Percentiles rank a stretch among this genome's conserved stretches.
phyloP scores from a whole-genome alignment of 2,888 invertebrate genomes.

The Acholoe squamosa region DNA sequence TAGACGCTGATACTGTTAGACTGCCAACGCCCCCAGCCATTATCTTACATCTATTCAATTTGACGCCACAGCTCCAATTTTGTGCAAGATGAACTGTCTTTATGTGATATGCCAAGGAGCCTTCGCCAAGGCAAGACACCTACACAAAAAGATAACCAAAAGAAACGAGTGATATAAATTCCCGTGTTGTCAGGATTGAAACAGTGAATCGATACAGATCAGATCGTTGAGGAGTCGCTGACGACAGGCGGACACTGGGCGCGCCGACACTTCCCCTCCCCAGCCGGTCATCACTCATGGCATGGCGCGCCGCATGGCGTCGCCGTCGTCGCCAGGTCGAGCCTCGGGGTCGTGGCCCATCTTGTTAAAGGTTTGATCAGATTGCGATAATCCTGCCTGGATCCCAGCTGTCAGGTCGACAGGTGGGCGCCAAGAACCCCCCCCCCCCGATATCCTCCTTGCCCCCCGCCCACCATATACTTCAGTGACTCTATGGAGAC shows the following conservation, averaged over 20 bases:
- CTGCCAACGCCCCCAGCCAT: no score
- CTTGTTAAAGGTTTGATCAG: slow-evolving; percentile 27
- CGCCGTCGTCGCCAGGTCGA: neutral
- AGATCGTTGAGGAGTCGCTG: neutral
- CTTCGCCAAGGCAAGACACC: no score
- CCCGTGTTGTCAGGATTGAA: slow-evolving; percentile 8
- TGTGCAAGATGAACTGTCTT: neutral
- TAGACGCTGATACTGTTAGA: no score
- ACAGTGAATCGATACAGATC: neutral
- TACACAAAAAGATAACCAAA: no score
- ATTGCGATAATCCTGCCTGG: slow-evolving; percentile 4
- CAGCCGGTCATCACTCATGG: neutral
- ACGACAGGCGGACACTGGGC: neutral
- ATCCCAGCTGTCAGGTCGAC: neutral
- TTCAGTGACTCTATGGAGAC: neutral
- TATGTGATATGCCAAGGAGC: neutral
- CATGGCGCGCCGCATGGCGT: neutral
- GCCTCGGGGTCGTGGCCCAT: neutral
- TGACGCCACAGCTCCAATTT: slow-evolving; percentile 15
- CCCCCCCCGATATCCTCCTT: neutral
- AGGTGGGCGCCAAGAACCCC: neutral
- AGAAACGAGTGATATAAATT: no score
- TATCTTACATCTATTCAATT: neutral
- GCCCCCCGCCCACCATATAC: neutral
- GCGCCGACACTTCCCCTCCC: neutral